Evolutionary conservation across 2,113 vertebrate genomes (phyloP), one percentile per base, ranked within the genome.

Genomic region (Bombycilla garrulus): DNA sequence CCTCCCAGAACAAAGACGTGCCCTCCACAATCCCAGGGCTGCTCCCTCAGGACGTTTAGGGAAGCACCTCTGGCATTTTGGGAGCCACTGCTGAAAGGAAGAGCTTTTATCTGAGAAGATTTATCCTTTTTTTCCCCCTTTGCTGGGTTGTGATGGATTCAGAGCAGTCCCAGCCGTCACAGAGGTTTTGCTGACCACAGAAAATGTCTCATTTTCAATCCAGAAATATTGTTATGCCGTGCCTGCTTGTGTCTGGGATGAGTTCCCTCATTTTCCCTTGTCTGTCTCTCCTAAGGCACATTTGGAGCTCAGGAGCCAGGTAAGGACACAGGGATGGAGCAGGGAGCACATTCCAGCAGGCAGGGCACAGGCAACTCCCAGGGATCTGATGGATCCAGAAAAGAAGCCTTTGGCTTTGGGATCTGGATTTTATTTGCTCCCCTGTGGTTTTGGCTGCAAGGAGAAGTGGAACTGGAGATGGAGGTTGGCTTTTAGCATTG

Each of bases 391-490:
- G 58, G n/a, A n/a, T 22, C 28, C 36, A 5, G 15, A 29, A 77
- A 57, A 86, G 8, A 54, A 73, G 1, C 8, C 15, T 48, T 74
- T 57, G 61, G 22, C 21, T 91, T 36, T 48, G 45, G 67, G 62
- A 81, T 13, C 6, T 31, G 33, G 35, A 24, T 71, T 92, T 84
- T 48, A 20, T 65, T 89, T 80, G 9, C 58, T 20, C 51, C 51
- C 38, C 23, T 64, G 81, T 86, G 95, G 91, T 94, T 95, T 96
- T 85, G 93, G 81, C 89, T 90, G 86, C 0, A 0, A 76, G 73
- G 45, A 2, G 3, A 78, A 66, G 29, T 48, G 35, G 62, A 93
- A 69, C 15, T 66, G 47, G 73, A 84, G 66, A 44, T 86, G 67
- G 51, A 86, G 82, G 61, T 3, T 92, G 87, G 61, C 69, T 91